Evolutionary conservation across 2,888 invertebrate species (phyloP), one percentile per base, ranked within the genome.

Genomic region (Lampropteryx suffumata): DNA sequence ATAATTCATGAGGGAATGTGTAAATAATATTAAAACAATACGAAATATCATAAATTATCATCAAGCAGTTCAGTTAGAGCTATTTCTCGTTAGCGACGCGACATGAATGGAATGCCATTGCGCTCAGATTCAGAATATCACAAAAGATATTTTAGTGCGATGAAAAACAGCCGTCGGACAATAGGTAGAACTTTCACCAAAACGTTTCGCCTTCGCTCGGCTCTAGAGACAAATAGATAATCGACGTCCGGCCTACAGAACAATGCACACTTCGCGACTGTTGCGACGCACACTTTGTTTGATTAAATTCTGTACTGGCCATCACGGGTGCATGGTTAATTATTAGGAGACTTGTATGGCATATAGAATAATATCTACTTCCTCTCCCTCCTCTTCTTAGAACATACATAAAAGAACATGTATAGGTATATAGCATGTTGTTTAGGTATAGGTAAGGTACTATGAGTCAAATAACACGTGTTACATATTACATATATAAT

Each of bases 111-210:
- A 52, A 52, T 47, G 37, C 12, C 28, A 35, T 34, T 26, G 11
- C 30, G 43, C 34, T 49, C 53, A 34, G 43, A 59, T 50, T 55
- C 53, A 48, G 48, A 52, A 49, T 46, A 52, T 47, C 47, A 62
- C 59, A 57, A 57, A 57, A 61, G 47, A 55, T 50, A 56, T 42
- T 50, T 54, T 55, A 49, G 59, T 59, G 48, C 56, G 52, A 59
- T 52, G 57, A 57, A 57, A 59, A 56, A 56, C 61, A 37, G 51
- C 46, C 45, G 48, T 44, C 37, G 36, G 33, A 56, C 57, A 62
- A 59, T 55, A 48, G 50, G 41, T 21, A 32, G 12, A 30, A 59
- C 62, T 59, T 62, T 62, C 59, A 52, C 59, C 49, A 46, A 59
- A 59, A 54, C 45, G 45, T 49, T 42, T 42, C 37, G 50, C 33